Conservation (phyloP, 2,113 vertebrate species). For the Chiloscyllium plagiosum region DNA sequence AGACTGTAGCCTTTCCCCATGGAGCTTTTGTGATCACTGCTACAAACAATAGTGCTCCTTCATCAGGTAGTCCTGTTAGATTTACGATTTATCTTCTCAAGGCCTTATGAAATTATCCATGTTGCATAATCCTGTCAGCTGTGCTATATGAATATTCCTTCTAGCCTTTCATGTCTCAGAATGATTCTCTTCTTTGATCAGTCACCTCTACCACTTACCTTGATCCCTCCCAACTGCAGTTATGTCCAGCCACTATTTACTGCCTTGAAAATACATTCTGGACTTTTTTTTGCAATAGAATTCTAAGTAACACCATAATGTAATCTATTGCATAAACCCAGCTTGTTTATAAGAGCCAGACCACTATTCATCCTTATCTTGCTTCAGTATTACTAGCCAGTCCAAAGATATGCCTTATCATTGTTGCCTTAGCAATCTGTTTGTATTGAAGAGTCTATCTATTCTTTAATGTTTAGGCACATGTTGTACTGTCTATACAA, state of each 20-base stretch:
- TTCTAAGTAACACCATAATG: neutral
- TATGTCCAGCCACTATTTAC: neutral
- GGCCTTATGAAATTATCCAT: neutral
- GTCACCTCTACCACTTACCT: neutral
- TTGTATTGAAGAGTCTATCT: neutral
- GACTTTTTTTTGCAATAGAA: neutral
- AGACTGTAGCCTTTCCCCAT: neutral
- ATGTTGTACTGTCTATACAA: neutral
- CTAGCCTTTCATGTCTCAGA: neutral
- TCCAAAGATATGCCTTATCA: neutral
- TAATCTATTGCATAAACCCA: slow-evolving; percentile 4
- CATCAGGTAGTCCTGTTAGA: neutral
- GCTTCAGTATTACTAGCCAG: neutral
- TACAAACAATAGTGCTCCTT: neutral
- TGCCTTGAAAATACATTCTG: neutral
- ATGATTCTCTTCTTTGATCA: neutral
- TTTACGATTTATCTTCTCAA: neutral
- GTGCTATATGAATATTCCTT: neutral
- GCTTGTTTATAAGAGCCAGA: neutral
- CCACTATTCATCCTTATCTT: neutral
- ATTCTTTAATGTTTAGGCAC: neutral
- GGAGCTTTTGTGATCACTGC: neutral
- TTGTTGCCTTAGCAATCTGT: neutral
- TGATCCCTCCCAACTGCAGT: neutral
- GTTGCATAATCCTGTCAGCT: neutral